Evolutionary conservation across 2,797 vertebrate species (phyloP).

Genomic region (Chiroxiphia lanceolata): DNA sequence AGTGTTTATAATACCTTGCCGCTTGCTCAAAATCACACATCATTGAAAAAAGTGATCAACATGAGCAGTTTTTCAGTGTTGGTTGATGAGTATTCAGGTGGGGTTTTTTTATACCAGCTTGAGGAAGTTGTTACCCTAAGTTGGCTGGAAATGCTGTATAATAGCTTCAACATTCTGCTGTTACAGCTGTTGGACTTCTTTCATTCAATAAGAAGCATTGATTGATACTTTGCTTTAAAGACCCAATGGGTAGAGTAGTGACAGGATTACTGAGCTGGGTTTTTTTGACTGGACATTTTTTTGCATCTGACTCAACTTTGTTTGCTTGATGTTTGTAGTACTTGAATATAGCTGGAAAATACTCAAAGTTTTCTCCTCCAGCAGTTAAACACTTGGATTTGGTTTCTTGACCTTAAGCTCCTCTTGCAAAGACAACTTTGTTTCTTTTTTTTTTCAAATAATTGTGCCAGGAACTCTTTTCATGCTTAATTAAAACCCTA

Average conservation of each 20-base stretch:
- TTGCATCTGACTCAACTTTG: neutral
- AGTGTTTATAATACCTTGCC: neutral
- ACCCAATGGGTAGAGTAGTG: rapidly evolving
- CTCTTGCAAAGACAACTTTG: neutral
- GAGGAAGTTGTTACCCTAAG: neutral
- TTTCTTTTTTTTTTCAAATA: neutral
- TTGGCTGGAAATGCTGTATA: neutral
- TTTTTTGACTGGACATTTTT: neutral
- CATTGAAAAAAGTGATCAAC: neutral
- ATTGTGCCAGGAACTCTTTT: neutral
- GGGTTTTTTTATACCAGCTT: neutral
- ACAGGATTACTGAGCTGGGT: neutral
- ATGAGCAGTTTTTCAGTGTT: neutral
- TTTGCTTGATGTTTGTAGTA: neutral
- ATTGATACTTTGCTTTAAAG: neutral
- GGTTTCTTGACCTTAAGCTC: neutral
- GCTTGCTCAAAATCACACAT: neutral
- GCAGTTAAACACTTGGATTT: neutral
- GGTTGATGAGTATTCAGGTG: neutral
- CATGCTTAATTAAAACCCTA: neutral
- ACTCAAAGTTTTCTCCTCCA: neutral
- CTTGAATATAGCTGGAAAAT: neutral
- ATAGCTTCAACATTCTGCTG: neutral
- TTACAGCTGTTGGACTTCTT: neutral
- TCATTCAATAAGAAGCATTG: neutral